These are phyloP conservation scores for Philereme transversata DNA, from an alignment of 2,888 invertebrate genomes.

Conservation along the genomic window DNA sequence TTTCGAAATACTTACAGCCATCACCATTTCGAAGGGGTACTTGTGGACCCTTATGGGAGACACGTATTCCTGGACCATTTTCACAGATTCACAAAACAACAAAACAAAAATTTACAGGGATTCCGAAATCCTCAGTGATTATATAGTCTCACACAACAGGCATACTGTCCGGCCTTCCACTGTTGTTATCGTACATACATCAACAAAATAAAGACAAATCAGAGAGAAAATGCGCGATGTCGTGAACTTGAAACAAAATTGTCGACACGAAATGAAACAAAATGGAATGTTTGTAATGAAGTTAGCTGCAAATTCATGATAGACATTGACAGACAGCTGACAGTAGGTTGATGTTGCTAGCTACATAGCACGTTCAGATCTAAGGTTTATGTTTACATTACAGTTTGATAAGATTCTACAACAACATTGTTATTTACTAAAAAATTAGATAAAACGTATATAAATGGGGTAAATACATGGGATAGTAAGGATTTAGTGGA, in stretches of 20 bases:
- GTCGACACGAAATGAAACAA: constrained; percentile 48
- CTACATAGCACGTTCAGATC: background rate
- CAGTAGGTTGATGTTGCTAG: constrained; percentile 29
- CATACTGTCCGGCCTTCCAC: constrained; percentile 71
- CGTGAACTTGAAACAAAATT: constrained; percentile 60
- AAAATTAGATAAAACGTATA: too few species aligned
- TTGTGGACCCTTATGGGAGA: constrained; percentile 98
- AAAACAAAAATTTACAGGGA: constrained; percentile 58
- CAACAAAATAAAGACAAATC: constrained; percentile 56
- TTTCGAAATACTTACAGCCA: constrained; percentile 90
- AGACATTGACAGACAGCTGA: constrained; percentile 23
- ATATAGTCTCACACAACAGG: constrained; percentile 60
- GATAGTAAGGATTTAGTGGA: too few species aligned
- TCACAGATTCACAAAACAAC: constrained; percentile 56
- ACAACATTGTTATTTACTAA: too few species aligned
- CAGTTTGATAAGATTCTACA: too few species aligned
- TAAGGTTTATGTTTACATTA: background rate
- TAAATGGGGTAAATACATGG: too few species aligned
- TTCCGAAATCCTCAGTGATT: constrained; percentile 52
- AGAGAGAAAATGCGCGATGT: constrained; percentile 49
- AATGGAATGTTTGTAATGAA: constrained; percentile 57
- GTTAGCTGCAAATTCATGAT: constrained; percentile 33
- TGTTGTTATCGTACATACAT: constrained; percentile 57
- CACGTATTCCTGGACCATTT: constrained; percentile 98
- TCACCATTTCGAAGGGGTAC: constrained; percentile 96